Evolutionary conservation across 2,113 vertebrate genomes (phyloP), one percentile per base, ranked within the genome.

Genomic region (Muntiacus muntjak): DNA sequence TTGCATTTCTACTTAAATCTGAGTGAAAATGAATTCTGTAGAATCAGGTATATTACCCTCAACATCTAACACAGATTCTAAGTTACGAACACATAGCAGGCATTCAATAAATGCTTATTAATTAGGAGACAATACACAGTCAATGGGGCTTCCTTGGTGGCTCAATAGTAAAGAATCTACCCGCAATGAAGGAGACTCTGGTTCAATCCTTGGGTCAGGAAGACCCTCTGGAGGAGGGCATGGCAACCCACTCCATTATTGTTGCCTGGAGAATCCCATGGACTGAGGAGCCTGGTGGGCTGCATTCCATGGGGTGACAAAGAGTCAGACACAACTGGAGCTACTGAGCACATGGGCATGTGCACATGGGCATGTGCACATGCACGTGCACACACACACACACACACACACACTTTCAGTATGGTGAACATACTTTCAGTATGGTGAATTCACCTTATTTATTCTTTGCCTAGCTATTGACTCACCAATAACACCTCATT

Each of bases 321-420:
- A 40, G 19, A 74, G 67, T 40, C n/a, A 40, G n/a, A 71, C 67
- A 74, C 10, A 1, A 21, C 67, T 23, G 9, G 40, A 74, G 36
- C 0, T 5, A 74, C 19, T 40, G n/a, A 36, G n/a, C 67, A 40
- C n/a, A 40, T 12, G 5, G 17, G 10, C 19, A 1, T 3, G 17
- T 2, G 3, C 7, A 1, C 2, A 36, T 30, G 16, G 17, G 10
- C 19, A 1, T 3, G 17, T 2, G 3, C 7, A 1, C 2, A 36
- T 30, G 16, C 62, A 33, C 3, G 0, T 3, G 4, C 7, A 3
- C 26, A 60, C 28, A 33, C 14, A 33, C 62, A 67, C 3, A 10
- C 17, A 40, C 19, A 74, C 67, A 40, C 71, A 25, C 71, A 74
- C 36, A 25, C 71, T 25, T 74, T 74, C 21, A 43, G 11, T 23